A percentile compares a stretch with the other conserved stretches of the same genome.
Evolutionary conservation across 2,888 invertebrate genomes (phyloP).

Genomic region (Stenichneumon culpator): DNA sequence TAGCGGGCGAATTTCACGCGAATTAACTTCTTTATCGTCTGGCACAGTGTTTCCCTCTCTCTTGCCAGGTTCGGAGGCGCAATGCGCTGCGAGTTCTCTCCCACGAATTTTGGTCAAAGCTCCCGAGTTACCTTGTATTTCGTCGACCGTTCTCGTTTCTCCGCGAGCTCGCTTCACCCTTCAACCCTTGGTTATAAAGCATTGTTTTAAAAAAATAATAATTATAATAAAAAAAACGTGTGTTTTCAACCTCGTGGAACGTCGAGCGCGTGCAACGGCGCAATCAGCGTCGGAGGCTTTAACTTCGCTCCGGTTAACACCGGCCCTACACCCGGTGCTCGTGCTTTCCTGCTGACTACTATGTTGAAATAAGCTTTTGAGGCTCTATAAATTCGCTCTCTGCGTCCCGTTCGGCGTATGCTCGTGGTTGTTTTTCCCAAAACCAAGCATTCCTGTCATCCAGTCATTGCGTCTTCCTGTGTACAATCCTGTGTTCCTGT

Average conservation of each 20-base stretch:
- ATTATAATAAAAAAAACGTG: not conserved
- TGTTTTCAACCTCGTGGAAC: constrained; percentile 11
- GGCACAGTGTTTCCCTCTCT: constrained; percentile 22
- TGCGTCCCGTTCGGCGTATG: no score
- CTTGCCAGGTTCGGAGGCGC: not conserved
- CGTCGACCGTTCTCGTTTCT: not conserved
- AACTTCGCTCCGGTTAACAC: constrained; percentile 60
- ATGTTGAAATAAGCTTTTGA: constrained; percentile 6
- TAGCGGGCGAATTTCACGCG: constrained; percentile 61
- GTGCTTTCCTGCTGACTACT: constrained; percentile 20
- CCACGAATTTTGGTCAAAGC: constrained; percentile 42
- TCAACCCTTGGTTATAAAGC: constrained; percentile 40
- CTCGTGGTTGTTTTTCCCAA: not conserved
- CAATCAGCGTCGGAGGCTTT: constrained; percentile 62
- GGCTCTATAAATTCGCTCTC: not conserved
- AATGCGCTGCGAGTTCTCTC: not conserved
- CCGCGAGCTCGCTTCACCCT: constrained; percentile 12
- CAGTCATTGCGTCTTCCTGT: no score
- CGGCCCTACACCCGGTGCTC: constrained; percentile 27
- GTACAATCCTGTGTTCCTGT: no score
- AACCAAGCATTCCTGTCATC: not conserved
- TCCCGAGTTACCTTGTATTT: constrained; percentile 7
- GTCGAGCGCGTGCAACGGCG: constrained; percentile 58
- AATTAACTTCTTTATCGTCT: constrained; percentile 65
- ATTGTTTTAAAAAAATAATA: constrained; percentile 46